Percentiles rank a stretch among this genome's conserved stretches.
Conservation (phyloP, 2,113 vertebrate genomes). For the Gila orcuttii region DNA sequence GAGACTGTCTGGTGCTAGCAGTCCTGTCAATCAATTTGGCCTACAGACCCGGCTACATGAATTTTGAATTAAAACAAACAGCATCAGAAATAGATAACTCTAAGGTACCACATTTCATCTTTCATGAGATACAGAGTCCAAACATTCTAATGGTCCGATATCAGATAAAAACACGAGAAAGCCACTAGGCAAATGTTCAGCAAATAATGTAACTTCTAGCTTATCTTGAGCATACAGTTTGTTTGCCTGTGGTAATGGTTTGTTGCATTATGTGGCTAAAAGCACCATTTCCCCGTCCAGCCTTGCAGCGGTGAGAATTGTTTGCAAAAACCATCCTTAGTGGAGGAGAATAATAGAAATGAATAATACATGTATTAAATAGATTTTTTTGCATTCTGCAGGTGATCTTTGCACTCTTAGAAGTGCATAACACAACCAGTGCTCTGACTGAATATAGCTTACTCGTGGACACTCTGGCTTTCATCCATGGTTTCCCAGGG, state of each 20-base stretch:
- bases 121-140: slow-evolving; percentile 18
- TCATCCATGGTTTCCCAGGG: slow-evolving; percentile 67
- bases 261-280: slow-evolving; percentile 26
- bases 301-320: slow-evolving; percentile 15
- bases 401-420: slow-evolving; percentile 39
- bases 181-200: slow-evolving; percentile 27
- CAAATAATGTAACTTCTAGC: neutral
- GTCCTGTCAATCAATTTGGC: slow-evolving; percentile 8
- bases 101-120: slow-evolving; percentile 23
- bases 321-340: slow-evolving; percentile 38
- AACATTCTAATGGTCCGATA: slow-evolving; percentile 24
- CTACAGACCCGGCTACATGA: neutral
- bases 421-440: slow-evolving; percentile 60
- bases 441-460: slow-evolving; percentile 64
- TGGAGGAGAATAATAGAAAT: slow-evolving; percentile 26
- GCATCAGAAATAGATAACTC: slow-evolving; percentile 26
- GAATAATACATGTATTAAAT: slow-evolving; percentile 43
- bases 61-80: slow-evolving; percentile 15
- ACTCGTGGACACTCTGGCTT: slow-evolving; percentile 64
- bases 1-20: slow-evolving; percentile 12
- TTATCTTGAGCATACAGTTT: slow-evolving; percentile 24
- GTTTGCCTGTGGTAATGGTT: slow-evolving; percentile 32
- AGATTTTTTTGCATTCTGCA: slow-evolving; percentile 48
- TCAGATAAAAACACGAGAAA: slow-evolving; percentile 6
- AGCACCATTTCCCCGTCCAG: slow-evolving; percentile 9